A percentile compares a stretch with the other conserved stretches of the same genome.
phyloP scores from a whole-genome alignment of 2,797 vertebrate species.

The Hippopotamyrus pictus region DNA sequence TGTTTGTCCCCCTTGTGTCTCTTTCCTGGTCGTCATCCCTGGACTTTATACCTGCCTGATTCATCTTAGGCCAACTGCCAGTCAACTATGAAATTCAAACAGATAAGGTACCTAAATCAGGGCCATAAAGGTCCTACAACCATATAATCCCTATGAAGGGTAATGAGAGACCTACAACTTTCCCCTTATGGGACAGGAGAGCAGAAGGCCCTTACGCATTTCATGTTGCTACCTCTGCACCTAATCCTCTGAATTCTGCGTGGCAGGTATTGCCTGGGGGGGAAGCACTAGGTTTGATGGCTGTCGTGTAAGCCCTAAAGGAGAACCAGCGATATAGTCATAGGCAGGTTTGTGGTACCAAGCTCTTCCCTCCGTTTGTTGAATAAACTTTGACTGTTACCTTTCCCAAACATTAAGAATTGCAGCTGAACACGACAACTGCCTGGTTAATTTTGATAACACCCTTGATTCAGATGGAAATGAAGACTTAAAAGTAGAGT shows the following conservation, averaged over 20 bases:
- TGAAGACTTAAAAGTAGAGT: background rate
- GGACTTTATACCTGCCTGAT: conserved; percentile 10
- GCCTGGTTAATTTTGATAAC: background rate
- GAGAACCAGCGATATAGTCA: background rate
- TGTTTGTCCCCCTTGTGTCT: background rate
- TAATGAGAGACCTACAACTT: background rate
- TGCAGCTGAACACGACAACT: background rate
- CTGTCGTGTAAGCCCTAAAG: background rate
- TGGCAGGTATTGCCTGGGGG: background rate
- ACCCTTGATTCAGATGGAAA: background rate
- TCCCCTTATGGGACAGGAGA: background rate
- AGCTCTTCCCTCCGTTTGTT: background rate
- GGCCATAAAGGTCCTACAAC: background rate
- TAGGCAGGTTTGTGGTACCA: background rate
- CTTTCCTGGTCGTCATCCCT: background rate
- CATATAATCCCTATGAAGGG: background rate
- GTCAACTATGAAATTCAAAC: background rate
- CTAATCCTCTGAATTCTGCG: background rate
- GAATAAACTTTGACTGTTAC: background rate
- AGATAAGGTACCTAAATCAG: background rate
- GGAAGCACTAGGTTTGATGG: background rate
- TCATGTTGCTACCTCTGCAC: background rate
- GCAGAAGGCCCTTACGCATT: background rate
- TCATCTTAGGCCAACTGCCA: background rate
- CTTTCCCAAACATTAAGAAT: background rate